Evolutionary conservation across 2,113 vertebrate species (phyloP).

Genomic region (Thamnophis sirtalis): DNA sequence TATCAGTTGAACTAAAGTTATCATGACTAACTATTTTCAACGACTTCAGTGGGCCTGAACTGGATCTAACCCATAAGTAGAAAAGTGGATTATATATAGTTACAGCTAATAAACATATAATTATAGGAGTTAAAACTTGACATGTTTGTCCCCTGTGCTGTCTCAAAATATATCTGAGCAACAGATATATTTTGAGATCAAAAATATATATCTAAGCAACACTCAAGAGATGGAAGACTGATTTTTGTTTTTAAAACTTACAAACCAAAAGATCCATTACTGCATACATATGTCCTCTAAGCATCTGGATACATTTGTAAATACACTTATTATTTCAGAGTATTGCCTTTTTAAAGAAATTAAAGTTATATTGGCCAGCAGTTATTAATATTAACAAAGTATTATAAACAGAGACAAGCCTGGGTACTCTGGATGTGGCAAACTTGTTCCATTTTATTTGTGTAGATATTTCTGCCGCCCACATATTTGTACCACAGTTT

Average conservation of each 20-base stretch:
- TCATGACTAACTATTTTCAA: not conserved
- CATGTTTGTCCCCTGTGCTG: not conserved
- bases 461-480: constrained; percentile 14
- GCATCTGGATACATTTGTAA: constrained; percentile 35
- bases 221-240: constrained; percentile 10
- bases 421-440: not conserved
- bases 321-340: constrained; percentile 18
- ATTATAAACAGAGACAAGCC: not conserved
- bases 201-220: constrained; percentile 9
- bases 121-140: constrained; percentile 28
- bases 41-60: not conserved
- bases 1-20: not conserved
- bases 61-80: not conserved
- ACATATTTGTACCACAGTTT: not conserved
- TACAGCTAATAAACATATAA: constrained; percentile 33
- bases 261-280: not conserved
- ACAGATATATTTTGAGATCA: not conserved
- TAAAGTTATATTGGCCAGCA: not conserved
- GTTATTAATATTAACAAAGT: constrained; percentile 5
- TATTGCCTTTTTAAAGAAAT: constrained; percentile 33
- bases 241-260: constrained; percentile 23
- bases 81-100: constrained; percentile 15
- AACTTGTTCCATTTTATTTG: not conserved
- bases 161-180: constrained; percentile 25
- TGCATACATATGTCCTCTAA: constrained; percentile 22